Evolutionary conservation across 2,113 vertebrate genomes (phyloP).

Genomic region (Microcebus ravelobensis): DNA sequence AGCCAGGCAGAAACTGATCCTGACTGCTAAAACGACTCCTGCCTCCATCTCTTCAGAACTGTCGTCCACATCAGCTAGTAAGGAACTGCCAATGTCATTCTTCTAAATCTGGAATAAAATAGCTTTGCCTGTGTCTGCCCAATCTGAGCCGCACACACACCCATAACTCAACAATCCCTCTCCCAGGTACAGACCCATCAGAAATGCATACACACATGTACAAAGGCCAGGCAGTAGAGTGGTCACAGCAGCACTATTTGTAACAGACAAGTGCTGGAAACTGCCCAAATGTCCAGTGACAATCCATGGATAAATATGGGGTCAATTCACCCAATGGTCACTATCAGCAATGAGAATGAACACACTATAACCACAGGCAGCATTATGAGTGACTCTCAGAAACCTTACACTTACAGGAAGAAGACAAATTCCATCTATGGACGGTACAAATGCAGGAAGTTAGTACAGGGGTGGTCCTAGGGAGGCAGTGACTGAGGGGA

Average conservation of each 20-base stretch:
- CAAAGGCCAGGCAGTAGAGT: not conserved
- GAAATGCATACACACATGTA: not conserved
- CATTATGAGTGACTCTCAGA: not conserved
- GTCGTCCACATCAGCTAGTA: not conserved
- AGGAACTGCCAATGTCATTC: not conserved
- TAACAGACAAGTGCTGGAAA: not conserved
- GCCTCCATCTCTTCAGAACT: not conserved
- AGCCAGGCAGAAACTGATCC: not conserved
- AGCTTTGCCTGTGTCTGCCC: not conserved
- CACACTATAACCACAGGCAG: not conserved
- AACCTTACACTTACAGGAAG: not conserved
- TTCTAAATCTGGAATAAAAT: not conserved
- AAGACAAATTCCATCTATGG: not conserved
- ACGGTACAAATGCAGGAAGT: not conserved
- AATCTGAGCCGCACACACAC: not conserved
- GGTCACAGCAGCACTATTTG: not conserved
- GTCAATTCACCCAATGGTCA: not conserved
- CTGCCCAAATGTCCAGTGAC: not conserved
- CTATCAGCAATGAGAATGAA: not conserved
- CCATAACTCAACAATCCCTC: not conserved
- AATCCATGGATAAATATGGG: not conserved
- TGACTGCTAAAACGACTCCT: not conserved
- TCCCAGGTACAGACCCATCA: not conserved
- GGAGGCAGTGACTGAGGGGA: not conserved
- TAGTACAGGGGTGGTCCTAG: not conserved